These are phyloP conservation scores for Prosopocoilus inquinatus DNA, from an alignment of 2,888 invertebrate genomes.

Conservation along the genomic window DNA sequence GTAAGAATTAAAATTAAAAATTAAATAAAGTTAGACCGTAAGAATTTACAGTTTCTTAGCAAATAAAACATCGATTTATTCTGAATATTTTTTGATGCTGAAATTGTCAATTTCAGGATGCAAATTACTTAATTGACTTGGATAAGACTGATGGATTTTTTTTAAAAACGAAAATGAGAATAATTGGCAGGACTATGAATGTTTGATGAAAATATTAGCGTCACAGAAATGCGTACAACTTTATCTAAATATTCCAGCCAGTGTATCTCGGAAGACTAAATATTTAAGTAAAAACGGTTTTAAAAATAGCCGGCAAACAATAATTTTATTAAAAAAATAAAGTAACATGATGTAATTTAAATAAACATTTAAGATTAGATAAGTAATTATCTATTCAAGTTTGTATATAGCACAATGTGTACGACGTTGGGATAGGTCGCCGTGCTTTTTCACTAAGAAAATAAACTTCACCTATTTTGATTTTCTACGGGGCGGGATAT, in stretches of 20 bases:
- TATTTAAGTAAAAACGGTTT: neutral
- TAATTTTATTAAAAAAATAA: conserved; percentile 21
- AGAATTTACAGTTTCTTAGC: no score
- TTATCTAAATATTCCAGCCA: neutral
- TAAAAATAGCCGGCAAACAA: conserved; percentile 17
- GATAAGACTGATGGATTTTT: no score
- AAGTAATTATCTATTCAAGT: conserved; percentile 23
- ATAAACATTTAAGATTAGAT: conserved; percentile 17
- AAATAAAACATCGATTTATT: no score
- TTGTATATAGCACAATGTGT: conserved; percentile 24
- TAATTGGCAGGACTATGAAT: no score
- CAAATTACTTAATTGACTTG: no score
- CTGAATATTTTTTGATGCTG: no score
- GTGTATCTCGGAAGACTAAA: neutral
- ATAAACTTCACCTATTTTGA: conserved; percentile 39
- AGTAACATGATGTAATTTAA: conserved; percentile 20
- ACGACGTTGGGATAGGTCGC: conserved; percentile 32
- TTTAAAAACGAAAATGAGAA: no score
- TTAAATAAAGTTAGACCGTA: no score
- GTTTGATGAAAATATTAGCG: no score
- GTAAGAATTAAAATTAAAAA: no score
- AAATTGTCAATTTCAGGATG: no score
- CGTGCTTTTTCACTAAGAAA: conserved; percentile 34
- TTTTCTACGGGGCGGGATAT: conserved; percentile 28
- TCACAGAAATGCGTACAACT: no score